Evolutionary conservation across 2,113 vertebrate species (phyloP), one percentile per base, ranked within the genome.

Genomic region (Erythrocercus mccallii): DNA sequence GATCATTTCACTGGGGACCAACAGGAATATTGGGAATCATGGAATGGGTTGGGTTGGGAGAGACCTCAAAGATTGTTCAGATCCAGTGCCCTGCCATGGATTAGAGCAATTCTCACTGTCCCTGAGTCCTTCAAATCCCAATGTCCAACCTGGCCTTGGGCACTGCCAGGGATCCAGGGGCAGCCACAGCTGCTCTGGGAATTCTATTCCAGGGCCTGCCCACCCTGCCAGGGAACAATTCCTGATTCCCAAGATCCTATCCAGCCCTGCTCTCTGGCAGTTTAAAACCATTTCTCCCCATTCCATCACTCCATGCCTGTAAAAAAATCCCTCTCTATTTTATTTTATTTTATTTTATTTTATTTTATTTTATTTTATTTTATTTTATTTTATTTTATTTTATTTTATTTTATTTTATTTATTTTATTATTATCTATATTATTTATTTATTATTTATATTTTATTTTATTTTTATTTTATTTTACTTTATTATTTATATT

Each of bases 51-150:
- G 18, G 37, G 13, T 11, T 21, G 51, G 71, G 23, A 57, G 9
- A 5, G 20, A 48, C 3, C 12, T 24, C 5, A 35, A 28, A 48
- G 50, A 24, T 20, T 30, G 22, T n/a, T n/a, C 1, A 19, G 10
- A 15, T 40, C 10, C 50, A 28, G 33, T 1, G 5, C 11, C 24
- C 27, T 84, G 40, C n/a, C 28, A 16, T 12, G 51, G 40, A 5
- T 5, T 31, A 4, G 27, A 35, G 31, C 33, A 66, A 0, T 2
- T 56, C 0, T 0, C 27, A 38, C 9, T 33, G 1, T 20, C 2
- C 50, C 62, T 56, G 40, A 8, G 2, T 12, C 37, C 31, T 61
- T 51, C 61, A 19, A 64, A 15, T 24, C 37, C 30, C 14, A 22
- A 6, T 15, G 48, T 25, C 66, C 68, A 83, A 0, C 27, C 69